Conservation (phyloP, 2,797 vertebrate species). For the Paedocypris micromegethes region DNA sequence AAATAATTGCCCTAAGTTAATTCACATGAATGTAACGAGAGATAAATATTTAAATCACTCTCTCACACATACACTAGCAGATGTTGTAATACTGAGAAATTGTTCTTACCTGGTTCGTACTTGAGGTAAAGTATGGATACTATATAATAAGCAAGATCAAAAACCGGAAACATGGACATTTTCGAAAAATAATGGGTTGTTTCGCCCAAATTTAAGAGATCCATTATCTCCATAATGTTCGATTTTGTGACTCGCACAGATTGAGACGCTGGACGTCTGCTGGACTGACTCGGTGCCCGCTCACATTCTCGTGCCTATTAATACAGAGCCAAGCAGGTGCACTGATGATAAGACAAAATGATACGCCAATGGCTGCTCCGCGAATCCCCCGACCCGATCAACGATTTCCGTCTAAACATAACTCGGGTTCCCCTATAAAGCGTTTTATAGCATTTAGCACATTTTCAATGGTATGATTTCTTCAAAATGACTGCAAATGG, state of each 20-base stretch:
- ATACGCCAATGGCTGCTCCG: too few relatives aligned
- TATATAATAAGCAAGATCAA: slow-evolving; percentile 94
- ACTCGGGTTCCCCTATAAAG: too few relatives aligned
- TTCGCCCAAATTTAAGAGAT: slow-evolving; percentile 81
- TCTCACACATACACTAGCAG: background rate
- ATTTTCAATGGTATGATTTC: too few relatives aligned
- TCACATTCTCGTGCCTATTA: slow-evolving; percentile 70
- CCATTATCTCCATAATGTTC: slow-evolving; percentile 75
- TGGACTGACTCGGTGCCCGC: slow-evolving; percentile 54
- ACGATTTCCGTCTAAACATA: too few relatives aligned
- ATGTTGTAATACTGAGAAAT: background rate
- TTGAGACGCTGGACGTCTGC: slow-evolving; percentile 44
- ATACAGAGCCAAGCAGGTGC: slow-evolving; percentile 61
- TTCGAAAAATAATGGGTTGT: slow-evolving; percentile 83
- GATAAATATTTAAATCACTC: background rate
- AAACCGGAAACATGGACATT: slow-evolving; percentile 90
- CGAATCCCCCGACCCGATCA: too few relatives aligned
- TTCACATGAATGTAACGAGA: background rate
- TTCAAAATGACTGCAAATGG: too few relatives aligned
- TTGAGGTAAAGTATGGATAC: slow-evolving; percentile 96
- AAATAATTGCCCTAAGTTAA: background rate
- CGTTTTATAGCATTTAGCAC: too few relatives aligned
- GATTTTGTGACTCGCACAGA: slow-evolving; percentile 25
- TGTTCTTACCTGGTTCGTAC: slow-evolving; percentile 89
- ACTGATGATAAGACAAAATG: slow-evolving; percentile 21